A percentile compares a stretch with the other conserved stretches of the same genome.
Conservation (phyloP, 2,113 vertebrate genomes). For the Nothobranchius furzeri region DNA sequence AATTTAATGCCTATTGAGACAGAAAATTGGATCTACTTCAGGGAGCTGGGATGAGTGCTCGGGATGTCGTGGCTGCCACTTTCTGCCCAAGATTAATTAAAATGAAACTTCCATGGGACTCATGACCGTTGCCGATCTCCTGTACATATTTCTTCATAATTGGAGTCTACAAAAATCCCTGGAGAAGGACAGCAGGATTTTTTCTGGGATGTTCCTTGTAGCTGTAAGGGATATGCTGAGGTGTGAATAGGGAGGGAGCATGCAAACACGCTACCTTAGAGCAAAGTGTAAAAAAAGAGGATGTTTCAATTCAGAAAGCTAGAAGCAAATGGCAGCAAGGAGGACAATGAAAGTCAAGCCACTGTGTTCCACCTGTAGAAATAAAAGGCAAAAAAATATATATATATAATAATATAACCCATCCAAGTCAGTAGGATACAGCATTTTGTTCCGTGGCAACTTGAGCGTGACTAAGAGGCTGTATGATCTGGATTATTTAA, state of each 20-base stretch:
- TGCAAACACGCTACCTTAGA: constrained; percentile 2
- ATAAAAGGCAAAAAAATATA: constrained; percentile 5
- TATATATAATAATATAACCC: too few relatives aligned
- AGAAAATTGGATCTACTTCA: constrained; percentile 80
- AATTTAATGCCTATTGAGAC: constrained; percentile 82
- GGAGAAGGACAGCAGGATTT: constrained; percentile 21
- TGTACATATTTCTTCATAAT: constrained; percentile 74
- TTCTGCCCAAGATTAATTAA: constrained; percentile 79
- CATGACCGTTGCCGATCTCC: constrained; percentile 57
- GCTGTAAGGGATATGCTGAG: constrained; percentile 41
- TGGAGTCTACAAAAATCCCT: constrained; percentile 59
- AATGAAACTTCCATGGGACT: constrained; percentile 72
- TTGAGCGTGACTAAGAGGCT: constrained; percentile 31
- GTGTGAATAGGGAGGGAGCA: background rate
- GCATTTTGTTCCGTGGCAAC: constrained; percentile 7
- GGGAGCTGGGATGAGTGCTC: constrained; percentile 64
- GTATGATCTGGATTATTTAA: constrained; percentile 17
- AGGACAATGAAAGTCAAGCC: constrained; percentile 24
- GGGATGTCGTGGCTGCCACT: constrained; percentile 62
- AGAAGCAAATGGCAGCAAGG: constrained; percentile 24
- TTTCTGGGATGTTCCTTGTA: constrained; percentile 37
- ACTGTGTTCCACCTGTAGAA: constrained; percentile 9
- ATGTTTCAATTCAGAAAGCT: constrained; percentile 30
- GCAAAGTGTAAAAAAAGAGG: background rate
- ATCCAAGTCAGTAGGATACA: background rate